These are phyloP conservation scores for Agrotis exclamationis DNA, from an alignment of 2,888 invertebrate species.

Conservation along the genomic window DNA sequence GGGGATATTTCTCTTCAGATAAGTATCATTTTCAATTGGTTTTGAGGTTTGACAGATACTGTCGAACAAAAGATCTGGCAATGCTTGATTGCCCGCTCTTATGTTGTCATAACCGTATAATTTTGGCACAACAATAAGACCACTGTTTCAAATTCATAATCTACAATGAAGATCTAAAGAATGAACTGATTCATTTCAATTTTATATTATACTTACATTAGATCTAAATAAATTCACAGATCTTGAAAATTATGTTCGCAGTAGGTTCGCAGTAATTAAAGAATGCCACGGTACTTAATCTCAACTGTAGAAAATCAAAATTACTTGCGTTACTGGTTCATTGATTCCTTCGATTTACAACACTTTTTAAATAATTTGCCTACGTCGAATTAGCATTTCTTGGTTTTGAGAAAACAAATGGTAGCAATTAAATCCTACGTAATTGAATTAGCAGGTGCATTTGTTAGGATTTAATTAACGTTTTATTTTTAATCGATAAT, in stretches of 20 bases:
- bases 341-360: conserved; percentile 45
- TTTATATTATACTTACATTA: conserved; percentile 37
- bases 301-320: conserved; percentile 45
- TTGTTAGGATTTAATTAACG: conserved; percentile 23
- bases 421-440: conserved; percentile 13
- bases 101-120: conserved; percentile 70
- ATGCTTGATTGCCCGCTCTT: conserved; percentile 61
- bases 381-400: conserved; percentile 17
- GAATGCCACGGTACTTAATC: conserved; percentile 49
- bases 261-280: conserved; percentile 55
- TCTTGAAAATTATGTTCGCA: conserved; percentile 45
- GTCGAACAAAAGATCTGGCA: conserved; percentile 60
- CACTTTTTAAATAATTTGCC: conserved; percentile 44
- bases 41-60: conserved; percentile 71
- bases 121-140: conserved; percentile 71
- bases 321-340: conserved; percentile 54
- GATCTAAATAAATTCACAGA: conserved; percentile 43
- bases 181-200: conserved; percentile 46
- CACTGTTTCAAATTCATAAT: conserved; percentile 68
- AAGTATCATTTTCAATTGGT: conserved; percentile 55
- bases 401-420: conserved; percentile 26
- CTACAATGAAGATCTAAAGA: conserved; percentile 58
- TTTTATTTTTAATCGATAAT: conserved; percentile 22
- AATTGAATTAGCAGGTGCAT: conserved; percentile 17
- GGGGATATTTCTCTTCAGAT: conserved; percentile 40